Evolutionary conservation across 1,140 invertebrate genomes (phyloP), one percentile per base, ranked within the genome.

Genomic region (Anthonomus grandis): DNA sequence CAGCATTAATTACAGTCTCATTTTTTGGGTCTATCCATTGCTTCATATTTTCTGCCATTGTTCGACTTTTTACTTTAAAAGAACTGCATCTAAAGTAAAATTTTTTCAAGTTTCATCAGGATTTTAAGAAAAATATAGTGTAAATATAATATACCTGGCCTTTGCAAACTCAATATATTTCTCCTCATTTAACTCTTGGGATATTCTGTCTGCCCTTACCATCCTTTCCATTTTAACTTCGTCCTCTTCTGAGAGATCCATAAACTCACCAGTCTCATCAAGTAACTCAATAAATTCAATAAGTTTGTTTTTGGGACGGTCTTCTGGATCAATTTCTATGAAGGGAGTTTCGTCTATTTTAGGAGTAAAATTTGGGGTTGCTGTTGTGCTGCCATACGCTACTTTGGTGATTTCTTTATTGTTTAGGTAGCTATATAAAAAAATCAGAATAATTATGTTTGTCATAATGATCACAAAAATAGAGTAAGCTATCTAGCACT

Each of bases 201-300:
- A 78, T 19, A 81, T 75, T 54, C 78, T 73, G n/a, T 77, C 73
- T 2, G 78, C 78, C 58, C 79, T 60, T 10, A 80, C 58, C 67
- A 78, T 73, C 55, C 79, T 65, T 38, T 76, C 68, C 60, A 77
- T 70, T 58, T 79, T 77, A 22, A 78, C 73, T 55, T 73, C 70
- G 65, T 81, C 78, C 63, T 79, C 73, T 55, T 76, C 76, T 24
- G 62, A 57, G 19, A 78, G 71, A 57, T 75, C 72, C 21, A 71
- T 73, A 15, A 80, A 75, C 74, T 81, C 79, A 65, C 81, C 78
- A 38, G 82, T 73, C 77, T 82, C 70, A 78, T 78, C 70, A 74
- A 79, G 64, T 72, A 74, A 66, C 71, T 76, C 66, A 75, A 81
- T 80, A 36, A 78, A 67, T 10, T 78, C 74, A 15, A 71, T 64